phyloP scores from a whole-genome alignment of 2,797 vertebrate species.

The Artibeus lituratus region DNA sequence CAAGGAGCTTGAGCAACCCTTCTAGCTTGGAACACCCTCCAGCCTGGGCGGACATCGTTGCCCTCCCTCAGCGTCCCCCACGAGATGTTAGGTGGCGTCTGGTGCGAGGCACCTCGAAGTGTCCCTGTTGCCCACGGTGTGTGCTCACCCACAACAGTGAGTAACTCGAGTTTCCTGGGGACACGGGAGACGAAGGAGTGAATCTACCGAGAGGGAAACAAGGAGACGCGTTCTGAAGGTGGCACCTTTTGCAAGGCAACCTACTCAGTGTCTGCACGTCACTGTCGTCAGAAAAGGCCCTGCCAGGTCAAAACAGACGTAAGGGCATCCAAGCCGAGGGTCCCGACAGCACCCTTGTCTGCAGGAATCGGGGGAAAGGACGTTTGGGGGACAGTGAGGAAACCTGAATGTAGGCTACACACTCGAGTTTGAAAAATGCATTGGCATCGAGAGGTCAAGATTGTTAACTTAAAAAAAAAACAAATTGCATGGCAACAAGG shows the following conservation, averaged over 20 bases:
- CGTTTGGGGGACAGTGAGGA: not conserved
- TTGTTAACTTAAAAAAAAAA: not conserved
- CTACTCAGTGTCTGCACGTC: not conserved
- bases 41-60: not conserved
- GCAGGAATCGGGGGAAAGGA: not conserved
- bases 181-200: not conserved
- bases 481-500: not conserved
- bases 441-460: not conserved
- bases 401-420: not conserved
- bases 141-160: not conserved
- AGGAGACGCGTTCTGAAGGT: not conserved
- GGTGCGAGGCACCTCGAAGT: fast-evolving
- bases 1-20: not conserved
- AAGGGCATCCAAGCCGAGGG: not conserved
- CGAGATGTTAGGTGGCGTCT: fast-evolving
- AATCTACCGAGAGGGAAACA: not conserved
- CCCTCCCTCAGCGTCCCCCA: no score
- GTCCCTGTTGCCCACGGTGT: fast-evolving
- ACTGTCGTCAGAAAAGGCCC: not conserved
- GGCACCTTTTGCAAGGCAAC: not conserved
- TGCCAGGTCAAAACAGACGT: not conserved
- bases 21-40: not conserved
- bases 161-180: not conserved
- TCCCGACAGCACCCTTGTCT: not conserved
- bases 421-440: not conserved